phyloP scores from a whole-genome alignment of 2,888 invertebrate species.

The Ophion ellenae region DNA sequence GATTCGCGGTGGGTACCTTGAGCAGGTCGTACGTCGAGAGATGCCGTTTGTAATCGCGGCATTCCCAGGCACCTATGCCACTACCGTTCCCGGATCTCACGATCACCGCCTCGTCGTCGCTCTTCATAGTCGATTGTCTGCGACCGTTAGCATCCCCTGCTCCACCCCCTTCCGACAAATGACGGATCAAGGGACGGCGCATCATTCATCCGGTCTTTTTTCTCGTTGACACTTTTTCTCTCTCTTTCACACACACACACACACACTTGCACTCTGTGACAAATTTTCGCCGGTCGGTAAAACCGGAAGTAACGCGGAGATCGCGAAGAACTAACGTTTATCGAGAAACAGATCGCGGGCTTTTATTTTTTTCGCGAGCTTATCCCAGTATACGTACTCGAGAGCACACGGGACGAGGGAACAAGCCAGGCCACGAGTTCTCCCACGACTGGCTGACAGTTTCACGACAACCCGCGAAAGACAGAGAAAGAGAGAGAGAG shows the following conservation, averaged over 20 bases:
- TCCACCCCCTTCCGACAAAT: slow-evolving; percentile 80
- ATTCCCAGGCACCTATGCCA: slow-evolving; percentile 72
- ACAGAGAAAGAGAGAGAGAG: slow-evolving; percentile 1
- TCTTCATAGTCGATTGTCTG: slow-evolving; percentile 66
- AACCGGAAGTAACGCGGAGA: background rate
- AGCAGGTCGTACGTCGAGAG: slow-evolving; percentile 80
- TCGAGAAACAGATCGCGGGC: background rate
- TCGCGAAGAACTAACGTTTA: too few relatives aligned
- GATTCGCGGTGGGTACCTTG: slow-evolving; percentile 77
- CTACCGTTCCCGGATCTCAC: slow-evolving; percentile 68
- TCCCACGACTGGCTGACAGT: slow-evolving; percentile 67
- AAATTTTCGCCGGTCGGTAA: background rate
- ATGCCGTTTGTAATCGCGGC: slow-evolving; percentile 80
- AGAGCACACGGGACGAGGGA: slow-evolving; percentile 11
- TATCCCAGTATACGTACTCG: background rate
- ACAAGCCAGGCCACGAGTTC: slow-evolving; percentile 70
- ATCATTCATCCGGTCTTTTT: slow-evolving; percentile 70
- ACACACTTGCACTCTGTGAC: background rate
- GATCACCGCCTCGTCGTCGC: slow-evolving; percentile 55
- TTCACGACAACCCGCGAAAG: slow-evolving; percentile 36
- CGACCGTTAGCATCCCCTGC: slow-evolving; percentile 71
- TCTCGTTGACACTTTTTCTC: background rate
- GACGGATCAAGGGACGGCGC: slow-evolving; percentile 81
- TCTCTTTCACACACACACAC: background rate
- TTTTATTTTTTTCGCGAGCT: background rate